phyloP scores from a whole-genome alignment of 1,140 invertebrate genomes.

The Zelostemma sp. region DNA sequence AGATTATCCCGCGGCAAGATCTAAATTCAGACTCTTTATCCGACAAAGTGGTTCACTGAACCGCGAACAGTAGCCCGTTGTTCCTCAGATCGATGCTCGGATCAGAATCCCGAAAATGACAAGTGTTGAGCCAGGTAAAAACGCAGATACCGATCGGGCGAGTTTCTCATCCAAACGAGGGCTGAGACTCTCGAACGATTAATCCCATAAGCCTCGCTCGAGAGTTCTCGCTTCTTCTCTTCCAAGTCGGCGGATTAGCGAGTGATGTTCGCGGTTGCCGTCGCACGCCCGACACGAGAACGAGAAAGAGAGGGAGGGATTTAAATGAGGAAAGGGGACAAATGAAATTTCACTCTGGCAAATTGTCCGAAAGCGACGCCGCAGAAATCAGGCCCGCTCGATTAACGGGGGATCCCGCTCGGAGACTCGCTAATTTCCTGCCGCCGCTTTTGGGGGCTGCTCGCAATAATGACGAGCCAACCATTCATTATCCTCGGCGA shows the following conservation, averaged over 20 bases:
- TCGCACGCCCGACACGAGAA: slow-evolving; percentile 19
- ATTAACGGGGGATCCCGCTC: slow-evolving; percentile 56
- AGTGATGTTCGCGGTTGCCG: background rate
- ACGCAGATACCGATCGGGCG: slow-evolving; percentile 12
- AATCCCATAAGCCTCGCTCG: slow-evolving; percentile 40
- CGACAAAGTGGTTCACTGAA: slow-evolving; percentile 28
- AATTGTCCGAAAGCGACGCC: slow-evolving; percentile 60
- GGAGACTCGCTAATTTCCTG: slow-evolving; percentile 61
- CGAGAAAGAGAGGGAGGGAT: slow-evolving; percentile 33
- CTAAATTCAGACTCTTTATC: slow-evolving; percentile 29
- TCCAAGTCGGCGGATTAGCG: slow-evolving; percentile 34
- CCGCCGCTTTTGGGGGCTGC: slow-evolving; percentile 15
- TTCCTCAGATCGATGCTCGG: background rate
- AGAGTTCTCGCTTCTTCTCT: slow-evolving; percentile 37
- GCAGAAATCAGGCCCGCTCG: slow-evolving; percentile 55
- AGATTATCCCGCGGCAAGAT: slow-evolving; percentile 25
- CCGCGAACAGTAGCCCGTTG: slow-evolving; percentile 20
- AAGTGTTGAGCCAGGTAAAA: slow-evolving; percentile 17
- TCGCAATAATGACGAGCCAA: slow-evolving; percentile 31
- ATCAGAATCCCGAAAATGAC: slow-evolving; percentile 1
- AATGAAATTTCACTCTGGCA: slow-evolving; percentile 57
- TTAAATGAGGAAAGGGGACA: slow-evolving; percentile 33
- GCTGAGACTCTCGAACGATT: slow-evolving; percentile 17
- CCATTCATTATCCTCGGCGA: slow-evolving; percentile 24
- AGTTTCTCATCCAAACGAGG: too few species aligned